phyloP scores from a whole-genome alignment of 2,113 vertebrate genomes.

The Chionodraco myersi region DNA sequence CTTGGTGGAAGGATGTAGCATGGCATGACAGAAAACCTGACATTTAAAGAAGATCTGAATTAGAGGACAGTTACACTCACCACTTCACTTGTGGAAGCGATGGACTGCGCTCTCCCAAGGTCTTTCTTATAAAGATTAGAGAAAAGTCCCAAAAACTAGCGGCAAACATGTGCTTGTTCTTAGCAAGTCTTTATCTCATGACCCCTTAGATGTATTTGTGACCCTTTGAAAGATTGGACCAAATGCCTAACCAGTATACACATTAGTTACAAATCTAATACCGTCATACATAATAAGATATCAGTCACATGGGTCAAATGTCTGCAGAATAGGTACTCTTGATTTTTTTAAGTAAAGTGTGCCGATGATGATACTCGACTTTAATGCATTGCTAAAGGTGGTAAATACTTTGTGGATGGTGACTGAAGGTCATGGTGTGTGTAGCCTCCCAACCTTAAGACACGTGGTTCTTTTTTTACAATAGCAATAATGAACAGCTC shows the following conservation, averaged over 20 bases:
- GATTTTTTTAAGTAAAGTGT: no score
- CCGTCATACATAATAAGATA: neutral
- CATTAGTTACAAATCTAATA: neutral
- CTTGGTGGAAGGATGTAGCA: no score
- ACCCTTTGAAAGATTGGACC: no score
- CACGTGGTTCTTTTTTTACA: neutral
- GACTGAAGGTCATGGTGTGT: constrained; percentile 1
- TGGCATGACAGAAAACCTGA: no score
- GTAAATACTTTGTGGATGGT: neutral
- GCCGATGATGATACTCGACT: neutral
- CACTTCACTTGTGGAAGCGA: neutral
- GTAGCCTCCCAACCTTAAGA: neutral
- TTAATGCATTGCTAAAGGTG: neutral
- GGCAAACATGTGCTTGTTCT: no score
- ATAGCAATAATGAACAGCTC: constrained; percentile 36
- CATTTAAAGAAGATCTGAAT: no score
- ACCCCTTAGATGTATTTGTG: neutral
- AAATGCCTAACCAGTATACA: no score
- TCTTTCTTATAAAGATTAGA: neutral
- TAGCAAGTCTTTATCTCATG: neutral
- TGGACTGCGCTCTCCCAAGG: no score
- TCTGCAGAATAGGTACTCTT: no score
- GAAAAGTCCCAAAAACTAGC: neutral
- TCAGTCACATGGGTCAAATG: no score
- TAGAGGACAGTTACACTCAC: no score